Percentiles rank a stretch among this genome's conserved stretches.
Evolutionary conservation across 2,113 vertebrate genomes (phyloP).

Genomic region (Limnothrissa miodon): DNA sequence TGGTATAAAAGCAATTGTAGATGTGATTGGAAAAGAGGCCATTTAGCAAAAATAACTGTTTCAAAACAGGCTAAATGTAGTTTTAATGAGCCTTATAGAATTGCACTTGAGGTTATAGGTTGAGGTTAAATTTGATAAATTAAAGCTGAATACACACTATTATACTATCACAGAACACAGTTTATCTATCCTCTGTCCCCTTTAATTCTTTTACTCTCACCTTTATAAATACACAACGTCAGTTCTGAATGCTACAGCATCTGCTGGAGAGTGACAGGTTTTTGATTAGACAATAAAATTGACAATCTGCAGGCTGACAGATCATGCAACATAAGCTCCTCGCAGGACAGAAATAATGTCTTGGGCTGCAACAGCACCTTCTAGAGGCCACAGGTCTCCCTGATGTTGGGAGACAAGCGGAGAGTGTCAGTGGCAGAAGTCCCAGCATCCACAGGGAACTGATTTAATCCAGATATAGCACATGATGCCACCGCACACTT

Average conservation of each 20-base stretch:
- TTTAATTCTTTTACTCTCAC: background rate
- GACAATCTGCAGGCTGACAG: background rate
- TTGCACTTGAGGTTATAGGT: too few species aligned
- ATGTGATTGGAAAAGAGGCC: too few species aligned
- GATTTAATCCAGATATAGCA: background rate
- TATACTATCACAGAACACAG: too few species aligned
- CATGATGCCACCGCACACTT: background rate
- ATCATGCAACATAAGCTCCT: background rate
- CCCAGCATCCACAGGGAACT: background rate
- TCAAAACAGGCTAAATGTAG: too few species aligned
- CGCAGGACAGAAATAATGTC: background rate
- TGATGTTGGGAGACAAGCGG: background rate
- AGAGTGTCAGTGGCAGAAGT: background rate
- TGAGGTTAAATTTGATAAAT: too few species aligned
- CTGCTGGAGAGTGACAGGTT: background rate
- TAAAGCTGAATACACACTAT: too few species aligned
- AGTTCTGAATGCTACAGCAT: background rate
- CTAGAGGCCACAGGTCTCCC: background rate
- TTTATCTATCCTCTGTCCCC: too few species aligned
- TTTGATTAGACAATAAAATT: conserved; percentile 1
- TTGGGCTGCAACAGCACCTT: background rate
- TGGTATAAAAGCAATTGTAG: too few species aligned
- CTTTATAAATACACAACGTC: background rate
- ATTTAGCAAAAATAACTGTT: too few species aligned
- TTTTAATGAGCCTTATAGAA: too few species aligned